phyloP scores from a whole-genome alignment of 2,888 invertebrate species.

The Brassicogethes aeneus region DNA sequence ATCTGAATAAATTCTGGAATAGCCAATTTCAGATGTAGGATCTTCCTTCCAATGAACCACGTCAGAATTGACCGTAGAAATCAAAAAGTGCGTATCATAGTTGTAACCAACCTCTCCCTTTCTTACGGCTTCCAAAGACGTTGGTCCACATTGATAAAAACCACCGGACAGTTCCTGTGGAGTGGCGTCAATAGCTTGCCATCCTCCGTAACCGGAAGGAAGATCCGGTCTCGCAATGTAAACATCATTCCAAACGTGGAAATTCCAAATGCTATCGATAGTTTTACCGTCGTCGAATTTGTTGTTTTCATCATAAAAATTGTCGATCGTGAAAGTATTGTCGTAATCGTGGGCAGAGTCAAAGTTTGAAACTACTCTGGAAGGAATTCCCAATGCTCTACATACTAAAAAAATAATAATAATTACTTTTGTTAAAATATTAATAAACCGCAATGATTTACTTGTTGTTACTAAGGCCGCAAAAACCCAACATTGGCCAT shows the following conservation, averaged over 20 bases:
- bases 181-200: slow-evolving; percentile 83
- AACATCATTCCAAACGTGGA: slow-evolving; percentile 83
- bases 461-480: slow-evolving; percentile 74
- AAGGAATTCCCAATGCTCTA: slow-evolving; percentile 71
- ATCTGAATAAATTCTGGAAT: slow-evolving; percentile 58
- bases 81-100: slow-evolving; percentile 68
- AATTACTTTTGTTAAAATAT: slow-evolving; percentile 4
- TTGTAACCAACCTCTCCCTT: slow-evolving; percentile 66
- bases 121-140: slow-evolving; percentile 67
- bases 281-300: slow-evolving; percentile 58
- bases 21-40: slow-evolving; percentile 53
- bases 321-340: slow-evolving; percentile 67
- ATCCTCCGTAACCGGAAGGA: slow-evolving; percentile 72
- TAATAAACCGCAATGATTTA: slow-evolving; percentile 31
- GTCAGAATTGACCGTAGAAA: slow-evolving; percentile 79
- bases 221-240: slow-evolving; percentile 79
- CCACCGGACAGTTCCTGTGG: slow-evolving; percentile 72
- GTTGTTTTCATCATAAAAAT: slow-evolving; percentile 59
- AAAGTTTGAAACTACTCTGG: slow-evolving; percentile 71
- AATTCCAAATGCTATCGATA: slow-evolving; percentile 79
- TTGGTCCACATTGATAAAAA: slow-evolving; percentile 69
- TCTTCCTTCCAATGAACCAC: slow-evolving; percentile 70
- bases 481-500: slow-evolving; percentile 86
- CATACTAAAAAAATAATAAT: slow-evolving; percentile 48
- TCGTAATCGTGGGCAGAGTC: slow-evolving; percentile 82